These are phyloP conservation scores for Drosophila falleni DNA, from an alignment of 2,888 invertebrate species.

Conservation along the genomic window DNA sequence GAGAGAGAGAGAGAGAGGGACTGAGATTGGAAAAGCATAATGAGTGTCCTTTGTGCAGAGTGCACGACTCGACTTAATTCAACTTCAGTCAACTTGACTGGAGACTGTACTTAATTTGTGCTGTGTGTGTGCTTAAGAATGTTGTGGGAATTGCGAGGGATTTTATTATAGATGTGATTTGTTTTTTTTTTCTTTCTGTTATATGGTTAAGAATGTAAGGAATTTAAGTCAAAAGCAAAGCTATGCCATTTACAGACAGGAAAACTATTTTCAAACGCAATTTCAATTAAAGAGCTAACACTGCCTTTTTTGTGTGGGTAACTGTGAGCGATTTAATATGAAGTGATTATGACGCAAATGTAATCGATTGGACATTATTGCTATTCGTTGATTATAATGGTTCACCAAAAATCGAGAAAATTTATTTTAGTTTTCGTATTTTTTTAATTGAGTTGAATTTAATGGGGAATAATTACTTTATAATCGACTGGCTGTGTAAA, in stretches of 20 bases:
- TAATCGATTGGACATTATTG: background rate
- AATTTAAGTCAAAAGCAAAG: constrained; percentile 25
- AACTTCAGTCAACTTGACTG: constrained; percentile 7
- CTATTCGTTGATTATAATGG: no score
- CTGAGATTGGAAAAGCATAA: constrained; percentile 55
- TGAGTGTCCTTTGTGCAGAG: constrained; percentile 70
- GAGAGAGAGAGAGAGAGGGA: background rate
- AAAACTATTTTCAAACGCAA: constrained; percentile 21
- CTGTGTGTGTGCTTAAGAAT: constrained; percentile 22
- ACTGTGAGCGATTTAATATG: background rate
- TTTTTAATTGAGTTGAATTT: no score
- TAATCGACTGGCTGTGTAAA: no score
- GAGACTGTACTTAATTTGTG: constrained; percentile 53
- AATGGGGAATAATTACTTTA: no score
- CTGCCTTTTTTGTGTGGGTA: background rate
- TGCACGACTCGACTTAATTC: constrained; percentile 28
- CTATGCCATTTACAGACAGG: constrained; percentile 7
- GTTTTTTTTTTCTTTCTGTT: constrained; percentile 15
- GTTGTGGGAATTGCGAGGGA: constrained; percentile 20
- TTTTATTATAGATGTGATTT: constrained; percentile 50
- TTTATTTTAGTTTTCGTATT: no score
- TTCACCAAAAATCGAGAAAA: no score
- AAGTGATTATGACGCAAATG: background rate
- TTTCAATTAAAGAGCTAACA: constrained; percentile 45
- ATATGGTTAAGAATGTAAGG: constrained; percentile 15